Base-by-base conservation (phyloP, 2,113 vertebrate genomes). In the Peromyscus leucopus region DNA sequence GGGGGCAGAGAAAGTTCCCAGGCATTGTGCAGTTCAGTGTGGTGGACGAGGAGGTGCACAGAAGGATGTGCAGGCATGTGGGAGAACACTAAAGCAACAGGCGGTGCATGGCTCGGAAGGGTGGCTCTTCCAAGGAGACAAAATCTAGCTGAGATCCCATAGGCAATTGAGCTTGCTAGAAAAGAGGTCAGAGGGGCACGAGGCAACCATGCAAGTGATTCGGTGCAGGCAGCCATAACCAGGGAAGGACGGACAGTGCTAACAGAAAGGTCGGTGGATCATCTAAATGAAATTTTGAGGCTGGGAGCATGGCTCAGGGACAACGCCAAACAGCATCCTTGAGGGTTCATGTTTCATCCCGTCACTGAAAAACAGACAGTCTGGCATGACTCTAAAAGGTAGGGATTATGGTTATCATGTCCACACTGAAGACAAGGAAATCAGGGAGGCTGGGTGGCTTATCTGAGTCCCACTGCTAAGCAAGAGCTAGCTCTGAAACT, bases 91-190 rank as follows among this genome's bases (percentile, higher is more conserved):
- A 2, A 72, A 61, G 46, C 91, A 80, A 48, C 7, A 33, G 48
- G 24, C 4, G 4, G 7, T 5, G 48, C 8, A n/a, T 11, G 83
- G 57, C 1, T 76, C 31, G 7, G 16, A 7, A 0, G 84, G 90
- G 69, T 48, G 63, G 17, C 51, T 90, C 89, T 79, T 86, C 46
- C 15, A 74, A 93, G 33, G 61, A 79, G 69, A 57, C 67, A 61
- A 83, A 61, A 10, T 67, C 31, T 5, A 13, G 39, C 24, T 42
- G 19, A 83, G 72, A 48, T 24, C 24, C 12, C 13, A 69, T 22
- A 57, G 51, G 7, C 26, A 39, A 57, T 36, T 63, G 28, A 89
- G 39, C 51, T 55, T 74, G 19, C 19, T 19, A 57, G 33, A 17
- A 31, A 57, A 61, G 85, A 61, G 9, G 1, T 2, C 39, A 31